Percentiles rank a stretch among this genome's conserved stretches.
Evolutionary conservation across 2,113 vertebrate species (phyloP).

Genomic region (Malaclemys terrapin): DNA sequence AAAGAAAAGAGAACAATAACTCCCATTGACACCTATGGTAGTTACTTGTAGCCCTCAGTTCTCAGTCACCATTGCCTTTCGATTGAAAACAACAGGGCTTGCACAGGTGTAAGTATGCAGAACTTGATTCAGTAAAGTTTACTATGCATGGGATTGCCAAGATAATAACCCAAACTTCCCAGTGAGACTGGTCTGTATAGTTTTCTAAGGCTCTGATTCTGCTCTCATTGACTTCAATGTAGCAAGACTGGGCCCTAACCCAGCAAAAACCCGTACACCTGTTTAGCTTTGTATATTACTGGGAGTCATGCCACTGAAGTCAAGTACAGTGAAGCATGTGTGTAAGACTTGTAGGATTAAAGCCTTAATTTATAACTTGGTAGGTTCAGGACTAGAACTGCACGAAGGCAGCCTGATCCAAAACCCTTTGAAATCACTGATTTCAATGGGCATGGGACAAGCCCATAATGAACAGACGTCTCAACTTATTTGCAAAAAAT

Average conservation of each 20-base stretch:
- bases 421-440: not conserved
- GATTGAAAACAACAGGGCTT: not conserved
- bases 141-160: not conserved
- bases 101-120: not conserved
- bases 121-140: not conserved
- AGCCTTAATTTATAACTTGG: not conserved
- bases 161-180: not conserved
- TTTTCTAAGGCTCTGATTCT: not conserved
- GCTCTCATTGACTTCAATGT: fast-evolving
- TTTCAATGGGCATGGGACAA: not conserved
- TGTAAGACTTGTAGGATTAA: not conserved
- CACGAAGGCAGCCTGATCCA: not conserved
- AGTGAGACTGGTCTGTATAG: not conserved
- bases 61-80: fast-evolving
- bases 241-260: not conserved
- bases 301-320: not conserved
- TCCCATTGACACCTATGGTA: not conserved
- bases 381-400: not conserved
- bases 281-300: not conserved
- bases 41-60: not conserved
- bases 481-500: not conserved
- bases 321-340: fast-evolving
- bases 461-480: not conserved
- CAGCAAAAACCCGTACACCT: not conserved
- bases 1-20: not conserved